Percentiles rank a stretch among this genome's conserved stretches.
These are phyloP conservation scores for Drosophila ohnishii DNA, from an alignment of 1,140 invertebrate genomes.

Conservation along the genomic window DNA sequence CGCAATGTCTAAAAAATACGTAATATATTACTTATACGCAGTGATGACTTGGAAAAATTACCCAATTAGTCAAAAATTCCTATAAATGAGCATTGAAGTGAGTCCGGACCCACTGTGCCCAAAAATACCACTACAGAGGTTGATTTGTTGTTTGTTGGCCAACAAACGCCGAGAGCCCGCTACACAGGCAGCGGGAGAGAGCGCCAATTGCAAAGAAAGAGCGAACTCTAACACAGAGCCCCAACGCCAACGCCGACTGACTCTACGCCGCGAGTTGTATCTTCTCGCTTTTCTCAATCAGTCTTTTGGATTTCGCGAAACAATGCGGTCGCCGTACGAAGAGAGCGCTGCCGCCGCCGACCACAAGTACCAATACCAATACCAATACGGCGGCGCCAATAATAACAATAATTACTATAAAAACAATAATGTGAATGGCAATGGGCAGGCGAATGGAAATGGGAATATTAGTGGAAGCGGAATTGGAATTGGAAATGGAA, in stretches of 20 bases:
- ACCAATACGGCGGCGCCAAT: constrained; percentile 58
- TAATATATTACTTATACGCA: constrained; percentile 2
- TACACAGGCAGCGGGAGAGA: constrained; percentile 28
- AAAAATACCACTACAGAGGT: constrained; percentile 28
- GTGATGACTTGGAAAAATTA: neutral
- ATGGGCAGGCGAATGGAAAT: constrained; percentile 50
- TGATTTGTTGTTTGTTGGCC: constrained; percentile 58
- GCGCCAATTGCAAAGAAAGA: constrained; percentile 23
- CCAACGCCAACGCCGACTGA: constrained; percentile 57
- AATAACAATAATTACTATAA: constrained; percentile 77
- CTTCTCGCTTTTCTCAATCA: constrained; percentile 65
- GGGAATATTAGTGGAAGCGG: constrained; percentile 50
- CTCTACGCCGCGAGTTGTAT: constrained; percentile 52
- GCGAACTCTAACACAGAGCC: constrained; percentile 18
- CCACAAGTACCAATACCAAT: constrained; percentile 66
- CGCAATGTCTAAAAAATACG: neutral
- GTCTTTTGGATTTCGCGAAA: constrained; percentile 80
- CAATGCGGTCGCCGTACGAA: constrained; percentile 76
- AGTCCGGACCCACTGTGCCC: constrained; percentile 37
- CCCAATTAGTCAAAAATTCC: neutral
- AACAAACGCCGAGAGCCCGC: constrained; percentile 44
- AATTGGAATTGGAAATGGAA: constrained; percentile 30
- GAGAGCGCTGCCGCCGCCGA: constrained; percentile 66
- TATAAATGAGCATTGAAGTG: neutral
- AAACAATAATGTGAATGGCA: constrained; percentile 63